phyloP scores from a whole-genome alignment of 2,113 vertebrate genomes.

The Muscicapa adusta region DNA sequence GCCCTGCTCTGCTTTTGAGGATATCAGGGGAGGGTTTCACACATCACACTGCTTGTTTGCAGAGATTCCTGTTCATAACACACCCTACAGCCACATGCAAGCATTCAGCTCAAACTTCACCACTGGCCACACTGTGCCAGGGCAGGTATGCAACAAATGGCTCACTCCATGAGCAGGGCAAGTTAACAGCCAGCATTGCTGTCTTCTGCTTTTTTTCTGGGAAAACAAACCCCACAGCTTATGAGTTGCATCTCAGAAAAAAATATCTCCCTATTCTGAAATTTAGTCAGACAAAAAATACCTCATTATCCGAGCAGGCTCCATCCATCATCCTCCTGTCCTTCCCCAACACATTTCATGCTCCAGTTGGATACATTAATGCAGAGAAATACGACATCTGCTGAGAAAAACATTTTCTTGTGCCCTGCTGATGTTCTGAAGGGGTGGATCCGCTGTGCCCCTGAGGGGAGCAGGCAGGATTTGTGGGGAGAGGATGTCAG shows the following conservation, averaged over 20 bases:
- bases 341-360: slow-evolving; percentile 25
- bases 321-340: slow-evolving; percentile 35
- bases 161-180: rapidly evolving
- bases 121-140: background rate
- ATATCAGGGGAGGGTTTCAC: background rate
- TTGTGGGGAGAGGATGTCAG: background rate
- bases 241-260: background rate
- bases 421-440: background rate
- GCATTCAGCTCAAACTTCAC: background rate
- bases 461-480: rapidly evolving
- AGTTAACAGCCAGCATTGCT: rapidly evolving
- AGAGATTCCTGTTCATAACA: background rate
- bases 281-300: slow-evolving; percentile 24
- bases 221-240: background rate
- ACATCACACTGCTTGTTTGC: rapidly evolving
- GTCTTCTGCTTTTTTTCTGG: background rate
- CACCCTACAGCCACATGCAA: rapidly evolving
- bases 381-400: background rate
- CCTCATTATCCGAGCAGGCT: background rate
- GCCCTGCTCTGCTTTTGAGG: background rate
- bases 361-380: background rate
- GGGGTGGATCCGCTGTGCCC: rapidly evolving
- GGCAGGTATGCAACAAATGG: rapidly evolving
- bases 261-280: background rate
- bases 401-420: background rate